Conservation (phyloP, 2,888 invertebrate genomes). For the Phragmatobia fuliginosa region DNA sequence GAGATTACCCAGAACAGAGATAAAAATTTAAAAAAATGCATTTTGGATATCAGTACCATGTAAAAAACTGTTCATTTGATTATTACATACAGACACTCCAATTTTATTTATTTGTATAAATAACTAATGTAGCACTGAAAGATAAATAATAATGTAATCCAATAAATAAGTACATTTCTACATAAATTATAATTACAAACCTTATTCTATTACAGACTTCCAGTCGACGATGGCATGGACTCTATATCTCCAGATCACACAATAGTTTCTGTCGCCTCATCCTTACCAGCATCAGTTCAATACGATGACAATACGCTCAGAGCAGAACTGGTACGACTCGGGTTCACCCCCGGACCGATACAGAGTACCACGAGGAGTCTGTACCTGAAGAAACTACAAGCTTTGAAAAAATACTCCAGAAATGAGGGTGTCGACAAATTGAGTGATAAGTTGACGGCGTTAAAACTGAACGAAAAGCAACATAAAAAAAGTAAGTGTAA, state of each 20-base stretch:
- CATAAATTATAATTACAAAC: not conserved
- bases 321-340: conserved; percentile 88
- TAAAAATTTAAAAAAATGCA: too few relatives aligned
- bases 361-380: conserved; percentile 91
- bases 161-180: too few relatives aligned
- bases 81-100: too few relatives aligned
- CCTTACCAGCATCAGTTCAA: conserved; percentile 87
- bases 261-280: conserved; percentile 79
- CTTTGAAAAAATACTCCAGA: conserved; percentile 78
- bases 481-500: conserved; percentile 45
- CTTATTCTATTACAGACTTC: conserved; percentile 58
- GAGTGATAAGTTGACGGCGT: conserved; percentile 21
- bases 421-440: conserved; percentile 24
- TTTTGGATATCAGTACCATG: too few relatives aligned
- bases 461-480: conserved; percentile 25
- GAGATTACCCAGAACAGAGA: too few relatives aligned
- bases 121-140: too few relatives aligned
- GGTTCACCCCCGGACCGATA: conserved; percentile 93
- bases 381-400: conserved; percentile 91
- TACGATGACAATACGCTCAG: conserved; percentile 90
- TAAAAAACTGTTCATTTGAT: too few relatives aligned
- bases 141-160: too few relatives aligned
- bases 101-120: too few relatives aligned
- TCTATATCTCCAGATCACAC: conserved; percentile 69
- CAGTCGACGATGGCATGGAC: conserved; percentile 68